These are phyloP conservation scores for Halcyon senegalensis DNA, from an alignment of 2,113 vertebrate species.

Conservation along the genomic window DNA sequence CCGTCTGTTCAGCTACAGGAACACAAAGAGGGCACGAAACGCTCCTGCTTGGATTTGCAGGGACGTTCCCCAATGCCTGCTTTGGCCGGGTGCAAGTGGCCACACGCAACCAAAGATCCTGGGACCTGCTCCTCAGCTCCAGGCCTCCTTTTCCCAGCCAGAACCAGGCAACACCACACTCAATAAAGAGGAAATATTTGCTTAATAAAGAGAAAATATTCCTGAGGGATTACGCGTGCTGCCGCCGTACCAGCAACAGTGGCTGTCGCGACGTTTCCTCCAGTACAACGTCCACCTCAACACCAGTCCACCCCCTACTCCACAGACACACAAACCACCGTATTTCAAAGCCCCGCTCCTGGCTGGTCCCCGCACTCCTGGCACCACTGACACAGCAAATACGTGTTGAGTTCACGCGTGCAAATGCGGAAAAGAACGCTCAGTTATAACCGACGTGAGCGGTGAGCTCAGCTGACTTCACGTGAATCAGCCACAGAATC, in stretches of 20 bases:
- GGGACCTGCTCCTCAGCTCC: neutral
- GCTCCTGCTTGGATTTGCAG: accelerated
- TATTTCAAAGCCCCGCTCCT: neutral
- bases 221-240: neutral
- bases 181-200: neutral
- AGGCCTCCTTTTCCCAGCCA: accelerated
- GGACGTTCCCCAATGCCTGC: accelerated
- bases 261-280: neutral
- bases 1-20: accelerated
- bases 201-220: neutral
- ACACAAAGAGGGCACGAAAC: neutral
- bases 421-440: accelerated
- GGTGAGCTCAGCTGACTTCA: neutral
- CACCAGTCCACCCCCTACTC: accelerated
- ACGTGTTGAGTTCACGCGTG: accelerated
- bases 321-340: accelerated
- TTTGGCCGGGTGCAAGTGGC: accelerated
- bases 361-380: accelerated
- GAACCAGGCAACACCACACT: neutral
- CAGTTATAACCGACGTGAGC: accelerated
- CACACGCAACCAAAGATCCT: neutral
- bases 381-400: neutral
- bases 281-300: neutral
- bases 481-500: accelerated
- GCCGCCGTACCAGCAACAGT: neutral